Conservation (phyloP, 2,113 vertebrate species). For the Misgurnus mizolepis region DNA sequence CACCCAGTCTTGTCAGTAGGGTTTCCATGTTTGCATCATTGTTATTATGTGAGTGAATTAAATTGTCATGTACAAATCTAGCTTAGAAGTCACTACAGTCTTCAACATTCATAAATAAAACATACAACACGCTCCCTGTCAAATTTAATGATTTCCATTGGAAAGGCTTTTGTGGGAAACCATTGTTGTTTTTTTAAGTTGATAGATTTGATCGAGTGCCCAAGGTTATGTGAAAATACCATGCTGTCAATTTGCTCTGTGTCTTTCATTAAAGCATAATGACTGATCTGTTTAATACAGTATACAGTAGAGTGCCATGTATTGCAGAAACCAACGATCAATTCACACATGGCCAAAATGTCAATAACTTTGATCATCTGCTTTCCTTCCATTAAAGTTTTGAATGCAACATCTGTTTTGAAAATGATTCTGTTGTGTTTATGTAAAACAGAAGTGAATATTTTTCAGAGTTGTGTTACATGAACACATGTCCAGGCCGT, state of each 20-base stretch:
- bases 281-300: not conserved
- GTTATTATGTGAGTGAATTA: no score
- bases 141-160: not conserved
- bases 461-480: not conserved
- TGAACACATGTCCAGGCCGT: not conserved
- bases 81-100: no score
- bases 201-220: conserved; percentile 58
- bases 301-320: conserved; percentile 18
- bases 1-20: no score
- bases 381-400: not conserved
- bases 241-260: conserved; percentile 42
- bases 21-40: no score
- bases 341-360: not conserved
- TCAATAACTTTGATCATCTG: conserved; percentile 14
- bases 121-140: no score
- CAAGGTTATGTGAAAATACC: conserved; percentile 65
- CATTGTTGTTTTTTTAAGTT: conserved; percentile 44
- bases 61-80: no score
- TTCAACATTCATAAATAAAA: no score
- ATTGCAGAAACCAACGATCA: not conserved
- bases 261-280: conserved; percentile 51
- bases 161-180: conserved; percentile 56
- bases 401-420: not conserved
- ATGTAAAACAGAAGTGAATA: no score
- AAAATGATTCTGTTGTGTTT: no score